Base-by-base conservation (phyloP, 2,113 vertebrate genomes). In the Psephotus haematonotus region DNA sequence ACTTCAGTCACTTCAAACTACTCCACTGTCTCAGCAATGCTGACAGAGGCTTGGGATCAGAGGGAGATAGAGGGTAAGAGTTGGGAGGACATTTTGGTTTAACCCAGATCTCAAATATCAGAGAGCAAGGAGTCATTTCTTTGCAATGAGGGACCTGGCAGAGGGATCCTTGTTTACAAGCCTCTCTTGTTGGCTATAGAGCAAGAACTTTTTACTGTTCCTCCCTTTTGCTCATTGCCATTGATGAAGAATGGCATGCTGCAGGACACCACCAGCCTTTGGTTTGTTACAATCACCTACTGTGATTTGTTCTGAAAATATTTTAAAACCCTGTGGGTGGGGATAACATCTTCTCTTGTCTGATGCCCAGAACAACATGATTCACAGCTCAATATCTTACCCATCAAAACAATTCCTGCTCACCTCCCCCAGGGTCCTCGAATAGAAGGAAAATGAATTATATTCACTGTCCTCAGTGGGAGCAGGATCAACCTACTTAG, bases 301-400 rank as follows among this genome's bases (percentile, higher is more conserved):
- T 83, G 88, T 83, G 88, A 96, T 95, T 91, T 70, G 71, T 83
- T 95, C 92, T 93, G 86, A 93, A 95, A 91, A 77, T 70, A 90
- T 77, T 86, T 86, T 50, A 67, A 90, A 93, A 86, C 37, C 20
- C 64, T 50, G 29, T 67, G 55, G 79, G 79, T 93, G 68, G 13
- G 59, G 39, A 83, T 72, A 95, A 63, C 55, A 49, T 20, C 41
- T 84, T 52, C 41, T 82, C 91, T 72, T 77, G 44, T 47, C 37
- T 63, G 79, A 77, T 93, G 63, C 63, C 75, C 55, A 96, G 68
- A 80, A 59, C 75, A 88, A 39, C 31, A 24, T 67, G 82, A 94
- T 70, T 92, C 85, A 88, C 35, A 88, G 50, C 44, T 87, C 63
- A 50, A 0, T 86, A 88, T 80, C 79, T 63, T 29, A 72, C 19